Conservation (phyloP, 2,113 vertebrate genomes). For the Stigmatopora nigra region DNA sequence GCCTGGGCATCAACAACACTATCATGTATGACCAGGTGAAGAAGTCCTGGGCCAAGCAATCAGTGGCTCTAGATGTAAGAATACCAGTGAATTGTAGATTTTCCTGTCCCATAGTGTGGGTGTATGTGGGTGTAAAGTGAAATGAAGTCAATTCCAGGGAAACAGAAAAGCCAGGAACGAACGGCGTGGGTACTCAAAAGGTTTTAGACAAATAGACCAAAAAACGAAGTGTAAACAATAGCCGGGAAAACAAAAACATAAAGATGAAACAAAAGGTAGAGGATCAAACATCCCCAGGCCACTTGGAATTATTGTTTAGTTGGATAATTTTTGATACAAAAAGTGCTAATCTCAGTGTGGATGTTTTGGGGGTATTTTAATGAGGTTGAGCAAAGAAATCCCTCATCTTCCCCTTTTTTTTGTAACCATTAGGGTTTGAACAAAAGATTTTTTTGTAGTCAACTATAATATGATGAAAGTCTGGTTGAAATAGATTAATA, state of each 20-base stretch:
- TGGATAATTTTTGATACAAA: slow-evolving; percentile 40
- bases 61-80: slow-evolving; percentile 95
- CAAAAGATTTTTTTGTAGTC: not conserved
- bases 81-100: not conserved
- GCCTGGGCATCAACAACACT: slow-evolving; percentile 98
- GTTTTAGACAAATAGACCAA: too few relatives aligned
- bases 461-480: too few relatives aligned
- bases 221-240: too few relatives aligned
- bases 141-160: too few relatives aligned
- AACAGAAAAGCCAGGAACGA: too few relatives aligned
- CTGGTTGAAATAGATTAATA: not conserved
- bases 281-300: too few relatives aligned
- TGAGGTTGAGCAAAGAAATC: slow-evolving; percentile 52
- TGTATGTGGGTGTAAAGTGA: too few relatives aligned
- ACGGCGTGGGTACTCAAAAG: too few relatives aligned
- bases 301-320: slow-evolving; percentile 17
- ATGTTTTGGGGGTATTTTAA: slow-evolving; percentile 56
- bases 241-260: too few relatives aligned
- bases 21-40: slow-evolving; percentile 99
- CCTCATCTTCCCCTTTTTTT: slow-evolving; percentile 42
- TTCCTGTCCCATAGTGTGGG: not conserved
- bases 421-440: not conserved
- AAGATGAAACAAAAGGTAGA: too few relatives aligned
- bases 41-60: slow-evolving; percentile 99
- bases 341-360: slow-evolving; percentile 52